Conservation (phyloP, 2,888 invertebrate species). For the Catocala fraxini region DNA sequence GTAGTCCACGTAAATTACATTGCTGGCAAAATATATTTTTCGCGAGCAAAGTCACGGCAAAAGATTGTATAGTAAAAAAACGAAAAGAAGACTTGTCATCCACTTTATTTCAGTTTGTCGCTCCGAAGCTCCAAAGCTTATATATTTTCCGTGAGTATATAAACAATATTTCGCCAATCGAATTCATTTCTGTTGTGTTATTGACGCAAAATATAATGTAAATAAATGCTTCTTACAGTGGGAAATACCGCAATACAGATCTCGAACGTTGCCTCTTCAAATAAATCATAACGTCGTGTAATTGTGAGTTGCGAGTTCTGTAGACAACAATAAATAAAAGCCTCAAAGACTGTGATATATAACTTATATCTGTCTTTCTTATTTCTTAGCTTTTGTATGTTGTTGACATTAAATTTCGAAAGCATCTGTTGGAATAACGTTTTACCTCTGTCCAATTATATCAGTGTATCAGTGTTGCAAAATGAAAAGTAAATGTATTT, state of each 20-base stretch:
- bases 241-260: constrained; percentile 11
- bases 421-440: background rate
- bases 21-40: no score
- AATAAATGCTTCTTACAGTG: constrained; percentile 4
- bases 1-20: no score
- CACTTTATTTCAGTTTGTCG: no score
- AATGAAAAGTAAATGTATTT: no score
- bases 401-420: background rate
- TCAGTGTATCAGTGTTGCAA: no score
- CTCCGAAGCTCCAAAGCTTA: no score
- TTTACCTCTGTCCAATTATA: background rate
- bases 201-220: constrained; percentile 10
- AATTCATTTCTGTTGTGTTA: background rate
- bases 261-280: constrained; percentile 5
- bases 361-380: background rate
- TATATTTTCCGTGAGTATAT: no score
- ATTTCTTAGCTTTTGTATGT: background rate
- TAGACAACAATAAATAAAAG: constrained; percentile 11
- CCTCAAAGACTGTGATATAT: constrained; percentile 7
- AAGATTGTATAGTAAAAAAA: no score
- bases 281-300: constrained; percentile 22
- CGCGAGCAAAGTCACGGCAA: no score
- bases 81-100: no score
- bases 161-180: background rate
- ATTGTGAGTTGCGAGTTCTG: constrained; percentile 3